Percentiles rank a stretch among this genome's conserved stretches.
These are phyloP conservation scores for Mastomys coucha DNA, from an alignment of 2,113 vertebrate genomes.

Conservation along the genomic window DNA sequence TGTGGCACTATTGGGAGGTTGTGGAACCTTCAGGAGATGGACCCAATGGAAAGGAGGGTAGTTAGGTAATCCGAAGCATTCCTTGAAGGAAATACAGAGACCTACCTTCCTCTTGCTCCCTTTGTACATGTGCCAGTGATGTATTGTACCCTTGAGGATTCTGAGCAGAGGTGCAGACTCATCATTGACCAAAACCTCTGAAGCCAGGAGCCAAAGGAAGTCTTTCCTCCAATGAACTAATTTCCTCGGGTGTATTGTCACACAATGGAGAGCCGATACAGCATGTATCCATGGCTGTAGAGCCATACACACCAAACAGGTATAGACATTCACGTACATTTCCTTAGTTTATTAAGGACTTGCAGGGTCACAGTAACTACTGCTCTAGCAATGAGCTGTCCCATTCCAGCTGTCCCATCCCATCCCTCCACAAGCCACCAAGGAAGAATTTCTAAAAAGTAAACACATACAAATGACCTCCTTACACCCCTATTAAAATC, in stretches of 20 bases:
- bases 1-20: neutral
- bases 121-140: neutral
- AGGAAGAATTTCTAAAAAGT: neutral
- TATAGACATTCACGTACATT: neutral
- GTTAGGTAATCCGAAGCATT: no score
- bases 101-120: neutral
- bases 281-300: no score
- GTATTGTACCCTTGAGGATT: neutral
- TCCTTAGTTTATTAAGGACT: neutral
- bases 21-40: neutral
- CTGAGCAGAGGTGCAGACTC: neutral
- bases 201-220: neutral
- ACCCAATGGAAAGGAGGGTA: neutral
- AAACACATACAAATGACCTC: neutral
- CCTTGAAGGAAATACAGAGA: neutral
- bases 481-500: neutral
- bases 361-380: neutral
- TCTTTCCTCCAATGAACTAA: neutral
- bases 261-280: neutral
- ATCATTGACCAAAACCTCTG: neutral
- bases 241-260: neutral
- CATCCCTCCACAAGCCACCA: neutral
- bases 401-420: neutral
- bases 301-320: neutral
- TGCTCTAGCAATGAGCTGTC: neutral